These are phyloP conservation scores for Phyllostomus hastatus DNA, from an alignment of 2,113 vertebrate species.

Conservation along the genomic window DNA sequence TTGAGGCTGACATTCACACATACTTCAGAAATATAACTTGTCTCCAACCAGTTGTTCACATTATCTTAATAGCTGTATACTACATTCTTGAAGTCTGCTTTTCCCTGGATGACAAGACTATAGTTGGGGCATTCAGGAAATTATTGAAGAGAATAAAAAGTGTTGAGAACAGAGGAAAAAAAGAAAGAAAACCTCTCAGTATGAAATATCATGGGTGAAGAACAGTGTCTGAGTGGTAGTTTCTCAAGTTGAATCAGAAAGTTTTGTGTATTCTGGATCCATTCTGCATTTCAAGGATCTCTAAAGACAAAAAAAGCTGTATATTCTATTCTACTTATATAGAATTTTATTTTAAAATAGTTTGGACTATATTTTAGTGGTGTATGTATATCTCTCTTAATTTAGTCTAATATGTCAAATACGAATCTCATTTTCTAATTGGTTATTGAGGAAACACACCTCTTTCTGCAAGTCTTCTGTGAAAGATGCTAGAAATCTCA, in stretches of 20 bases:
- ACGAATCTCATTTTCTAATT: conserved; percentile 40
- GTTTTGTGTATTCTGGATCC: conserved; percentile 36
- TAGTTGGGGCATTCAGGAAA: conserved; percentile 58
- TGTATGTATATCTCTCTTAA: neutral
- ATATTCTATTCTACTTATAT: neutral
- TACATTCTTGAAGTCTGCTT: conserved; percentile 54
- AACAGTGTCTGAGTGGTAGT: conserved; percentile 32
- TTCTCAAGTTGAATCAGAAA: conserved; percentile 24
- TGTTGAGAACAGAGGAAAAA: conserved; percentile 33
- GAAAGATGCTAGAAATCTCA: conserved; percentile 44
- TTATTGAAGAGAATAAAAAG: conserved; percentile 54
- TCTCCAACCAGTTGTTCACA: neutral
- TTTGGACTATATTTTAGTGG: conserved; percentile 10
- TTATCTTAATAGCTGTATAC: conserved; percentile 41
- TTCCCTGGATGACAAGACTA: conserved; percentile 51
- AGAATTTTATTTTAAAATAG: conserved; percentile 39
- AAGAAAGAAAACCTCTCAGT: conserved; percentile 11
- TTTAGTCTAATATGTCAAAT: neutral
- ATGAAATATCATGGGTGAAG: conserved; percentile 31
- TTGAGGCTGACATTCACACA: conserved; percentile 18
- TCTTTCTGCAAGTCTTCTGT: conserved; percentile 25
- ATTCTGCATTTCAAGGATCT: conserved; percentile 24
- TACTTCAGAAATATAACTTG: conserved; percentile 38
- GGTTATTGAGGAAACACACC: neutral
- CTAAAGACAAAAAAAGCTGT: conserved; percentile 6